Percentiles rank a stretch among this genome's conserved stretches.
These are phyloP conservation scores for Teinopalpus imperialis DNA, from an alignment of 2,888 invertebrate species.

Conservation along the genomic window DNA sequence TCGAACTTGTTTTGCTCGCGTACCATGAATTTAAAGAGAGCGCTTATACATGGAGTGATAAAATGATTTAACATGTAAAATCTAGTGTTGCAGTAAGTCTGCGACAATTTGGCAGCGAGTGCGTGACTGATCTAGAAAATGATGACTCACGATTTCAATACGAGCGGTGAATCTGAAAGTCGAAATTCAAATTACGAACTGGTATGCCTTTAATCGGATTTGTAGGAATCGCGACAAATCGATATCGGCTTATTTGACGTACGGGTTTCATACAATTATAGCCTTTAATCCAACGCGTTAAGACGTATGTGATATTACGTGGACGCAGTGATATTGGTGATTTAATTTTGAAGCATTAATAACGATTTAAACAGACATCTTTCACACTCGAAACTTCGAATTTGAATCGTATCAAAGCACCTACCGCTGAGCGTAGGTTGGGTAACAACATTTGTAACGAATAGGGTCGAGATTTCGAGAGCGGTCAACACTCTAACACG, in stretches of 20 bases:
- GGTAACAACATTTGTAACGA: constrained; percentile 3
- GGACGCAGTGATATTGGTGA: constrained; percentile 8
- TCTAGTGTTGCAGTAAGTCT: too few relatives aligned
- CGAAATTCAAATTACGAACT: constrained; percentile 45
- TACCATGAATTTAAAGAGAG: too few relatives aligned
- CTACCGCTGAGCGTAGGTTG: constrained; percentile 15
- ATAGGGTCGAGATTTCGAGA: background rate
- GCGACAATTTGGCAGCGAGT: constrained; percentile 26
- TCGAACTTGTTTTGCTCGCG: too few relatives aligned
- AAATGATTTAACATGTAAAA: too few relatives aligned
- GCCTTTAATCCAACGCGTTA: background rate
- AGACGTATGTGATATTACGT: background rate
- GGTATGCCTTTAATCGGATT: constrained; percentile 39
- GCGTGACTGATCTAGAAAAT: constrained; percentile 20
- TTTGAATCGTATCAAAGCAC: constrained; percentile 20
- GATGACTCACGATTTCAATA: constrained; percentile 34
- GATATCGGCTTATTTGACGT: background rate
- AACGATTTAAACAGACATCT: constrained; percentile 27
- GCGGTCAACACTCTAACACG: background rate
- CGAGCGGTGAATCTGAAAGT: constrained; percentile 33
- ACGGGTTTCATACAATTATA: constrained; percentile 3
- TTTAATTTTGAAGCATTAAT: constrained; percentile 24
- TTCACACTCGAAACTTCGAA: constrained; percentile 26
- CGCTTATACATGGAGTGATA: too few relatives aligned
- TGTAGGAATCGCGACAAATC: constrained; percentile 27